A percentile compares a stretch with the other conserved stretches of the same genome.
Conservation (phyloP, 2,888 invertebrate genomes). For the Ichneumoninae sp. region DNA sequence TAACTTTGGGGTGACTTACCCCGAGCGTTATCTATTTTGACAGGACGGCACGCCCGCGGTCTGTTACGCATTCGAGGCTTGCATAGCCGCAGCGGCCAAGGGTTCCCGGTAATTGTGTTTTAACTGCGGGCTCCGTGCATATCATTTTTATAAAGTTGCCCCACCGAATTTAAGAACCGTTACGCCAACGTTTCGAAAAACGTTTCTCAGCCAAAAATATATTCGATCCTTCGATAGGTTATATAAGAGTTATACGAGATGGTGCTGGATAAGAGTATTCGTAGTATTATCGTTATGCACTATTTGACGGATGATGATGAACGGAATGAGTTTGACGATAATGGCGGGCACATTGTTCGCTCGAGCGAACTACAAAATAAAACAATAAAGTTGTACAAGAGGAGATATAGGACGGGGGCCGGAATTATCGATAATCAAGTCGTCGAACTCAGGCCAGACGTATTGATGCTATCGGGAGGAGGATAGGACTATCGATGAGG, state of each 20-base stretch:
- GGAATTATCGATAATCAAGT: conserved; percentile 63
- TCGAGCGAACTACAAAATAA: conserved; percentile 60
- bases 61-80: conserved; percentile 72
- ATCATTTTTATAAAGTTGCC: conserved; percentile 26
- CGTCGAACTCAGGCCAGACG: conserved; percentile 59
- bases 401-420: conserved; percentile 23
- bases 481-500: conserved; percentile 54
- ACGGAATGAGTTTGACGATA: conserved; percentile 24
- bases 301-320: conserved; percentile 38
- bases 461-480: conserved; percentile 45
- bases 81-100: conserved; percentile 49
- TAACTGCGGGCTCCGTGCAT: conserved; percentile 73
- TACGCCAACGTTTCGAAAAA: background rate
- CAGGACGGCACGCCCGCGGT: conserved; percentile 82
- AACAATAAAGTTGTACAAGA: conserved; percentile 48
- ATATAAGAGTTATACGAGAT: background rate
- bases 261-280: background rate
- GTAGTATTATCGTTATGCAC: conserved; percentile 43
- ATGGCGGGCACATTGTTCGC: conserved; percentile 54
- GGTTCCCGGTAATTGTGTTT: conserved; percentile 80
- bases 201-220: background rate
- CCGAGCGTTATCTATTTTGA: conserved; percentile 84
- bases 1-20: conserved; percentile 82
- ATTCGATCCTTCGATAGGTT: background rate
- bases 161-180: background rate